Evolutionary conservation across 2,888 invertebrate genomes (phyloP).

Genomic region (Liposcelis brunnea): DNA sequence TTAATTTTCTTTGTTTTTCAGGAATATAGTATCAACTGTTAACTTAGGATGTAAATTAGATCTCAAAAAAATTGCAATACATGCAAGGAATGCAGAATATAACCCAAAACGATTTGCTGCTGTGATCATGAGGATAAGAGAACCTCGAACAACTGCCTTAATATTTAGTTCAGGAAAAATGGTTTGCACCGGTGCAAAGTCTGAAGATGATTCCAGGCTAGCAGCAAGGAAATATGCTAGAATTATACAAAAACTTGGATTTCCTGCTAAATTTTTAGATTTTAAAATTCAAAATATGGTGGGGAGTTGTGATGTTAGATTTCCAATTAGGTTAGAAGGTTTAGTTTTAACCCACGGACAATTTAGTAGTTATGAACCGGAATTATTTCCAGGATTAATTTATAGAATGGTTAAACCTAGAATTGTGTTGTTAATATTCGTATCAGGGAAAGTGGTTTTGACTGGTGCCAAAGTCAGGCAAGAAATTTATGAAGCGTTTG

Average conservation of each 20-base stretch:
- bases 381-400: conserved; percentile 95
- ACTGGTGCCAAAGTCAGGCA: conserved; percentile 87
- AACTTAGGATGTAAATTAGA: conserved; percentile 54
- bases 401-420: conserved; percentile 95
- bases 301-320: conserved; percentile 55
- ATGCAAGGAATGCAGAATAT: conserved; percentile 68
- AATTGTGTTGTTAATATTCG: conserved; percentile 91
- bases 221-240: conserved; percentile 66
- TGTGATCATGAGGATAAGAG: conserved; percentile 64
- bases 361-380: conserved; percentile 81
- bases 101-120: conserved; percentile 69
- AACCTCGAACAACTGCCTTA: conserved; percentile 56
- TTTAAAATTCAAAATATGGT: conserved; percentile 66
- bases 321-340: conserved; percentile 55
- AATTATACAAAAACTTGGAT: conserved; percentile 66
- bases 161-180: conserved; percentile 69
- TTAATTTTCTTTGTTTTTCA: conserved; percentile 21
- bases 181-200: conserved; percentile 63
- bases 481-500: conserved; percentile 85
- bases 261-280: conserved; percentile 54
- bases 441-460: conserved; percentile 96
- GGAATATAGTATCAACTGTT: conserved; percentile 69
- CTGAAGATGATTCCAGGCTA: conserved; percentile 57
- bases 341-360: conserved; percentile 56
- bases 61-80: conserved; percentile 54